phyloP scores from a whole-genome alignment of 2,113 vertebrate genomes.

The Hymenochirus boettgeri region DNA sequence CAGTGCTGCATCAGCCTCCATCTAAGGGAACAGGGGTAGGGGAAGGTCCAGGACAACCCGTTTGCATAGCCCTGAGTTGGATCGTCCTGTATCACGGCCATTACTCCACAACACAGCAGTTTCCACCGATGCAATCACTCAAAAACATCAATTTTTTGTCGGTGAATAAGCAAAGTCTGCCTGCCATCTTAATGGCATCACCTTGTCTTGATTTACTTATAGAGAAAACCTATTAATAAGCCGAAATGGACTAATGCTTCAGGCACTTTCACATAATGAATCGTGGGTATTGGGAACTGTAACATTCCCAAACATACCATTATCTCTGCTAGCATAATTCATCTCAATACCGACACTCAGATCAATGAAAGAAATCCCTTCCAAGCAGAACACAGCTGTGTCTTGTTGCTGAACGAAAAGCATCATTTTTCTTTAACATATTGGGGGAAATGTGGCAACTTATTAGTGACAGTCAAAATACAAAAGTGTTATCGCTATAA shows the following conservation, averaged over 20 bases:
- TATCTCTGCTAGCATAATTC: not conserved
- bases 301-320: not conserved
- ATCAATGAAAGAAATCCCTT: conserved; percentile 22
- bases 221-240: not conserved
- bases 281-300: not conserved
- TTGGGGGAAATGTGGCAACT: conserved; percentile 12
- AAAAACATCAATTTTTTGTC: not conserved
- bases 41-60: too few species aligned
- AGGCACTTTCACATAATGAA: not conserved
- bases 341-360: conserved; percentile 10
- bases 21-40: too few species aligned
- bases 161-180: not conserved
- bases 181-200: not conserved
- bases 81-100: too few species aligned
- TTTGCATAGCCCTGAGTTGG: too few species aligned
- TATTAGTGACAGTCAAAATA: conserved; percentile 6
- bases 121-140: too few species aligned
- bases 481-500: not conserved
- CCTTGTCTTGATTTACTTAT: not conserved
- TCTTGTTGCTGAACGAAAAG: conserved; percentile 3
- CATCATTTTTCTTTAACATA: conserved; percentile 4
- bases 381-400: conserved; percentile 10
- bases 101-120: too few species aligned
- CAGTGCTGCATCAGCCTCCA: too few species aligned
- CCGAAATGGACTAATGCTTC: not conserved